Evolutionary conservation across 2,888 invertebrate genomes (phyloP).

Genomic region (Napeogenes inachia): DNA sequence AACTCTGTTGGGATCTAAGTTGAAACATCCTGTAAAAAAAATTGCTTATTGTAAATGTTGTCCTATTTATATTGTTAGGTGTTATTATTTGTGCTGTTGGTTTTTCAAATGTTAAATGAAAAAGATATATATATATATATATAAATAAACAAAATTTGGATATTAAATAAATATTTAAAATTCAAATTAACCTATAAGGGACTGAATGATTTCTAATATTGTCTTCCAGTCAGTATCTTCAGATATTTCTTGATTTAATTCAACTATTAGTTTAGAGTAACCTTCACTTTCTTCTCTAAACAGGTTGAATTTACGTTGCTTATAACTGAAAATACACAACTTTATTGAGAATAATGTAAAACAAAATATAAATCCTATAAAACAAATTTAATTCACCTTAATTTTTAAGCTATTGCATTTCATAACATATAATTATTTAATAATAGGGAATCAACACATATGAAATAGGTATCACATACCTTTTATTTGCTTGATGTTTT

Average conservation of each 20-base stretch:
- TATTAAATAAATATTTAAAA: neutral
- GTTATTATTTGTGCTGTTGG: too few species aligned
- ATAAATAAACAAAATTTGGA: constrained; percentile 15
- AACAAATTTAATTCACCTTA: too few species aligned
- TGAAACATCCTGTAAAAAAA: constrained; percentile 91
- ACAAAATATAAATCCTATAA: too few species aligned
- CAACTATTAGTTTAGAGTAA: constrained; percentile 96
- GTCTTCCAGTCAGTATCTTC: constrained; percentile 80
- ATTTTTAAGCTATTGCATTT: too few species aligned
- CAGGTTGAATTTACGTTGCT: constrained; percentile 99
- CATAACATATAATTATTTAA: too few species aligned
- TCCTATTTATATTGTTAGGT: too few species aligned
- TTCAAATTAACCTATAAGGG: constrained; percentile 86
- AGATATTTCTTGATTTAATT: constrained; percentile 90
- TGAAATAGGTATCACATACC: too few species aligned
- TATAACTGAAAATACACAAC: constrained; percentile 86
- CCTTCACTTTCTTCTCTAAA: constrained; percentile 99
- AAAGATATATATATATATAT: neutral
- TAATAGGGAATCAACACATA: too few species aligned
- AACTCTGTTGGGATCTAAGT: constrained; percentile 98
- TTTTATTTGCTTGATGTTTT: too few species aligned
- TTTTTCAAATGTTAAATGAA: too few species aligned
- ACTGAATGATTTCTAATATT: constrained; percentile 92
- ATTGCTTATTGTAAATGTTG: too few species aligned
- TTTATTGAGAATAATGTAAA: too few species aligned